Conservation (phyloP, 2,888 invertebrate genomes). For the Cryptops parisi region DNA sequence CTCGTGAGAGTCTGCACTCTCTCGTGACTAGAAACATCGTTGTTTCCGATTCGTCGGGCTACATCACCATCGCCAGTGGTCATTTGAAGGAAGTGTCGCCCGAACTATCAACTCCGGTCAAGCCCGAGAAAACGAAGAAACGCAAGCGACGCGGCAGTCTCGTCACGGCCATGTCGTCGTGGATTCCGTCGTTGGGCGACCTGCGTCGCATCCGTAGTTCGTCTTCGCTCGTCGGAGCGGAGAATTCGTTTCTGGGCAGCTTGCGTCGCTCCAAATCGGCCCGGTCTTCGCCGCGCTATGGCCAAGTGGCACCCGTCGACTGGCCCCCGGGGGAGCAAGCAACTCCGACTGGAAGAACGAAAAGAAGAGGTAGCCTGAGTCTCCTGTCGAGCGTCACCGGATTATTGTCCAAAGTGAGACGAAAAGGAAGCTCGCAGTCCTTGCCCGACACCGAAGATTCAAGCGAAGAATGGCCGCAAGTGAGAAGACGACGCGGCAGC, state of each 20-base stretch:
- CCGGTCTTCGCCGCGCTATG: neutral
- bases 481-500: conserved; percentile 11
- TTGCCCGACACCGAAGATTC: conserved; percentile 59
- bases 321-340: conserved; percentile 9
- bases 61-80: conserved; percentile 55
- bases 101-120: neutral
- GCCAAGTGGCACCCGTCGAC: conserved; percentile 2
- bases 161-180: conserved; percentile 15
- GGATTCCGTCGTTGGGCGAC: conserved; percentile 16
- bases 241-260: conserved; percentile 11
- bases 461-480: conserved; percentile 22
- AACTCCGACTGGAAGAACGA: conserved; percentile 1
- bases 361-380: conserved; percentile 10
- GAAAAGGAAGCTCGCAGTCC: conserved; percentile 46
- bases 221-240: conserved; percentile 12
- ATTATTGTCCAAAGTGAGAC: conserved; percentile 66
- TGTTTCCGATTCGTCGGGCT: conserved; percentile 56
- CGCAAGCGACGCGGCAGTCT: conserved; percentile 11
- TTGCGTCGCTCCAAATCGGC: conserved; percentile 12
- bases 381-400: conserved; percentile 72
- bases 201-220: conserved; percentile 14
- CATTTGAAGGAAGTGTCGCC: neutral
- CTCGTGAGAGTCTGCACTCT: conserved; percentile 10
- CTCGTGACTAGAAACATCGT: conserved; percentile 41
- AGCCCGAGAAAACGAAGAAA: conserved; percentile 6